Base-by-base conservation (phyloP, 2,888 invertebrate genomes). In the Cataglyphis livida region DNA sequence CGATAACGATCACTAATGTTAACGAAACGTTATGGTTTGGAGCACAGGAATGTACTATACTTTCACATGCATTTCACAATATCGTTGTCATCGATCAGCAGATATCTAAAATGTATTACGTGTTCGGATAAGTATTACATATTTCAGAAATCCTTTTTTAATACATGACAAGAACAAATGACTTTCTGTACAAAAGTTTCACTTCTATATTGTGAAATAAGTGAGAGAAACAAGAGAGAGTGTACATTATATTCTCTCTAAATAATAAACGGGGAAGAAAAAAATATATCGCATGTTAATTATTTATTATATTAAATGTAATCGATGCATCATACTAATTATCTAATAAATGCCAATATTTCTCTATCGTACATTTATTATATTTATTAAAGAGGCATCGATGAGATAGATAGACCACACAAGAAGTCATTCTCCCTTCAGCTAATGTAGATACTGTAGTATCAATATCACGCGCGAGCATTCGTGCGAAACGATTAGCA, bases 401-500 rank as follows among this genome's bases (percentile, higher is more conserved):
- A 59, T 64, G 48, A n/a, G 21, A 61, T 61, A 79, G 41, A 70
- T 44, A 7, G 74, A 82, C 84, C 74, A 82, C 78, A 85, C 81
- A 79, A 65, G 84, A 71, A 78, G 78, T 71, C 74, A 57, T 7
- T 51, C 44, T 48, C 57, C 87, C 81, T 68, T 85, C 66, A 18
- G 59, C 82, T 68, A 44, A 44, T 12, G 1, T 44, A 73, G 68
- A 74, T 82, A 79, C 48, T 38, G 32, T 65, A 82, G 74, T 78
- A 85, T 90, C 88, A 85, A 82, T 84, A 81, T 82, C 92, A 6
- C 35, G 6, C 35, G 35, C 35, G 87, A 82, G 88, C 91, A 91
- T 89, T 91, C 90, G 91, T 90, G 93, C 90, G 92, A 92, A 91
- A 91, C 91, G 91, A 93, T 93, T 93, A 92, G 89, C 88, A 91